Conservation (phyloP, 2,888 invertebrate species). For the Drosophila maculinotata region DNA sequence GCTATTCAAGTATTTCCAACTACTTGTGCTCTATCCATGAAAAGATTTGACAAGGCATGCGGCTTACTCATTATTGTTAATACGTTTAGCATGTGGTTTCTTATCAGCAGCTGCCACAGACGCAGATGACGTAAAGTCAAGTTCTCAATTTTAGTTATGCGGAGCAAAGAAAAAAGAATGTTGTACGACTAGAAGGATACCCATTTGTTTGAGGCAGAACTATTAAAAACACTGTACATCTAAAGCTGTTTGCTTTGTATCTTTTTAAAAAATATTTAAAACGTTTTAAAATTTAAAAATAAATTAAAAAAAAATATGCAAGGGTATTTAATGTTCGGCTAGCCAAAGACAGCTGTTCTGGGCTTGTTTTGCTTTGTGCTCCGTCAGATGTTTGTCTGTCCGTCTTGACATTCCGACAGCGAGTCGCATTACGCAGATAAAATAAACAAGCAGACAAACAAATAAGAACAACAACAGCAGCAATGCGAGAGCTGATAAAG, state of each 20-base stretch:
- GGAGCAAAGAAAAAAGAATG: no score
- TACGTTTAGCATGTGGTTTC: slow-evolving; percentile 9
- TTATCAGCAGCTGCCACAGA: slow-evolving; percentile 15
- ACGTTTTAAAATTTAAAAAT: no score
- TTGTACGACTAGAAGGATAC: slow-evolving; percentile 11
- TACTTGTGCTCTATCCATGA: background rate
- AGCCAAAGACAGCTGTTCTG: slow-evolving; percentile 20
- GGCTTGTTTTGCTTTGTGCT: slow-evolving; percentile 7
- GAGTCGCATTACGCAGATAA: slow-evolving; percentile 60
- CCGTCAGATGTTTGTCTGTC: slow-evolving; percentile 11
- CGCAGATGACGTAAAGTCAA: slow-evolving; percentile 14
- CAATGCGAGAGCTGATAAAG: no score
- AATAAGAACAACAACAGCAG: slow-evolving; percentile 18
- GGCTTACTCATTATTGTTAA: background rate
- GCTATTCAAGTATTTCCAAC: background rate
- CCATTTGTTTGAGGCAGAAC: background rate
- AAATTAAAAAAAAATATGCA: no score
- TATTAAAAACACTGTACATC: no score
- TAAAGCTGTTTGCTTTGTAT: no score
- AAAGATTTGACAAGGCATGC: background rate
- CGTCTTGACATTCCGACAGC: slow-evolving; percentile 52
- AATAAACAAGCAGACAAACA: slow-evolving; percentile 49
- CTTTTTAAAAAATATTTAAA: no score
- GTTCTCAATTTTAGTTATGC: slow-evolving; percentile 11
- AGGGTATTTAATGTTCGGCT: slow-evolving; percentile 16